These are phyloP conservation scores for Margaritifera margaritifera DNA, from an alignment of 2,888 invertebrate species.

Conservation along the genomic window DNA sequence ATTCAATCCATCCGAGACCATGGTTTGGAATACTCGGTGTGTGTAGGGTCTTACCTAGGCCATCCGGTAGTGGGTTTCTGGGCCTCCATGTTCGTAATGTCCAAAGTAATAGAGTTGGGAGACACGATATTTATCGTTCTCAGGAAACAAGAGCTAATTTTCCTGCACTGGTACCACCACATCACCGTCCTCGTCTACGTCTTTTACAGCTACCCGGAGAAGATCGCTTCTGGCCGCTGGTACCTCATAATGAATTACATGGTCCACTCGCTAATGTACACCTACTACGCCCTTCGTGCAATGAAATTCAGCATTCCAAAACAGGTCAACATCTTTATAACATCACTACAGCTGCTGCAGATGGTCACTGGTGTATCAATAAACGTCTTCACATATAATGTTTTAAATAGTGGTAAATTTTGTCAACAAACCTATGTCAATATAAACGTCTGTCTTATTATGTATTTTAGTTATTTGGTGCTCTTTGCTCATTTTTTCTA, in stretches of 20 bases:
- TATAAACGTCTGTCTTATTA: constrained; percentile 65
- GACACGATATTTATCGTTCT: constrained; percentile 74
- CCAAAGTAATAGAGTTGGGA: constrained; percentile 94
- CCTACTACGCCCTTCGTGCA: constrained; percentile 74
- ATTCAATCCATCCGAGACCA: constrained; percentile 89
- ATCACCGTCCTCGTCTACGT: constrained; percentile 74
- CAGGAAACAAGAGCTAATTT: constrained; percentile 75
- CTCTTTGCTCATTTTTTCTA: constrained; percentile 72
- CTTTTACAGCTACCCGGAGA: constrained; percentile 71
- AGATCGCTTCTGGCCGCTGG: constrained; percentile 69
- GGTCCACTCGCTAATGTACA: constrained; percentile 75
- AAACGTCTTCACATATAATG: constrained; percentile 84
- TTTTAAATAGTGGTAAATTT: constrained; percentile 55
- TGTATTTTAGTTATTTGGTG: constrained; percentile 71
- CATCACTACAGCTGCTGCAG: constrained; percentile 89
- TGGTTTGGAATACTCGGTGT: constrained; percentile 95
- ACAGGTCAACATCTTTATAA: constrained; percentile 88
- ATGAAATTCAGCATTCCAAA: constrained; percentile 76
- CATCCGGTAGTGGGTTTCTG: constrained; percentile 90
- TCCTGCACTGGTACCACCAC: constrained; percentile 76
- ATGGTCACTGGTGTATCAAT: constrained; percentile 94
- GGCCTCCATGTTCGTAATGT: constrained; percentile 97
- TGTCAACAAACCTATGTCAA: constrained; percentile 74
- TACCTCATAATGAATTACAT: constrained; percentile 74
- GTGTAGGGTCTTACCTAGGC: constrained; percentile 77